Base-by-base conservation (phyloP, 1,140 invertebrate genomes). In the Drosophila sulfurigaster region DNA sequence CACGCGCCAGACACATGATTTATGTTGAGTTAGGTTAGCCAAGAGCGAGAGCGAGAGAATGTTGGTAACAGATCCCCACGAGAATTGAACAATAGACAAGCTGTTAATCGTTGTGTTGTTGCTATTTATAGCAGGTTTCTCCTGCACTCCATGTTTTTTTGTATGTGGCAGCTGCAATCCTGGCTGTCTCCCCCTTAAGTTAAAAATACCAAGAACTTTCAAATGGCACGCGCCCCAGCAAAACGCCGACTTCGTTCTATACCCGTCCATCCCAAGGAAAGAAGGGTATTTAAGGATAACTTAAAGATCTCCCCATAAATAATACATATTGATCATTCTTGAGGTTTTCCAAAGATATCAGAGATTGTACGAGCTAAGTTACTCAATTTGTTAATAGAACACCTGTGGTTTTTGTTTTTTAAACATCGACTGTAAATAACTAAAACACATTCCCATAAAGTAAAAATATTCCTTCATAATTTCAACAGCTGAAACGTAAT, bases 151-250 rank as follows among this genome's bases (percentile, higher is more conserved):
- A 48, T 25, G 13, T 45, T 20, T 30, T 30, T 13, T 2, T 16
- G 30, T 15, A 65, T 25, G 32, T 25, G 54, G 11, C 48, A 70
- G 25, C 49, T 70, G 43, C 43, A 56, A 70, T 57, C 67, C 58
- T 63, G 15, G 43, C 16, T 11, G 54, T 41, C 64, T 35, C 57
- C 65, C 51, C 49, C 45, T 41, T 43, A 63, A 57, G 48, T 32
- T 75, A 75, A 63, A 75, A 62, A 70, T 75, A 75, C 25, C 13
- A 35, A 38, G 25, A 30, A 32, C 25, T 54, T 62, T 57, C 52
- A 63, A 63, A 75, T 70, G 72, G 72, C 72, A 75, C 72, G 66
- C 67, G 72, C 51, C 66, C 35, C 28, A 64, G 20, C 25, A 20
- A 8, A 38, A 45, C 35, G 32, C 41, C 20, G 48, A 45, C 43